Percentiles rank a stretch among this genome's conserved stretches.
These are phyloP conservation scores for Isoperla grammatica DNA, from an alignment of 2,888 invertebrate genomes.

Conservation along the genomic window DNA sequence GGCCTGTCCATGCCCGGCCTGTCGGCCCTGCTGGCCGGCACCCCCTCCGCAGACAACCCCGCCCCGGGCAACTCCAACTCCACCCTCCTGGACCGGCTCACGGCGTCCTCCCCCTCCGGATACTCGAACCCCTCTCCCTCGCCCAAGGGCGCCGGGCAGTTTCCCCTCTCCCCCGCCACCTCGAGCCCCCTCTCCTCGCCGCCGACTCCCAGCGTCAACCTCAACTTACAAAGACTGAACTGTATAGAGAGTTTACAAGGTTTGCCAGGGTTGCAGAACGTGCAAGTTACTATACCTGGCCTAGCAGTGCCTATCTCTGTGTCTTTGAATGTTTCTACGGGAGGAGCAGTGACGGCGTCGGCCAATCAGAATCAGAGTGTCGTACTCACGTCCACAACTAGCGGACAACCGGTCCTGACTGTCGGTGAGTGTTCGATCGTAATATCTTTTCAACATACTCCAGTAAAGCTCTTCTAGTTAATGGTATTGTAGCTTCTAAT, in stretches of 20 bases:
- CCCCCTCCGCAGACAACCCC: slow-evolving; percentile 55
- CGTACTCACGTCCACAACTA: slow-evolving; percentile 16
- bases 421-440: slow-evolving; percentile 52
- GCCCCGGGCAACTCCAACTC: slow-evolving; percentile 49
- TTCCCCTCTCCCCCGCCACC: slow-evolving; percentile 50
- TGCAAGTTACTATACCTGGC: slow-evolving; percentile 71
- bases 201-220: slow-evolving; percentile 44
- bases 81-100: slow-evolving; percentile 49
- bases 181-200: slow-evolving; percentile 36
- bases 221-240: slow-evolving; percentile 57
- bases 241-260: slow-evolving; percentile 19
- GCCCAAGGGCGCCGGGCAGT: slow-evolving; percentile 20
- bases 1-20: slow-evolving; percentile 54
- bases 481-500: too few species aligned
- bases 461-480: too few species aligned
- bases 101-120: slow-evolving; percentile 39
- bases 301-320: slow-evolving; percentile 80
- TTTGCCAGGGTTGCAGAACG: slow-evolving; percentile 69
- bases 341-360: slow-evolving; percentile 45
- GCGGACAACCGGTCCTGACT: slow-evolving; percentile 49
- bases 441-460: too few species aligned
- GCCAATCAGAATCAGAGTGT: slow-evolving; percentile 21
- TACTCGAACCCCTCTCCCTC: slow-evolving; percentile 24
- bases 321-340: slow-evolving; percentile 65
- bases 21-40: slow-evolving; percentile 54